Evolutionary conservation across 2,797 vertebrate genomes (phyloP).

Genomic region (Sebastes flavidus): DNA sequence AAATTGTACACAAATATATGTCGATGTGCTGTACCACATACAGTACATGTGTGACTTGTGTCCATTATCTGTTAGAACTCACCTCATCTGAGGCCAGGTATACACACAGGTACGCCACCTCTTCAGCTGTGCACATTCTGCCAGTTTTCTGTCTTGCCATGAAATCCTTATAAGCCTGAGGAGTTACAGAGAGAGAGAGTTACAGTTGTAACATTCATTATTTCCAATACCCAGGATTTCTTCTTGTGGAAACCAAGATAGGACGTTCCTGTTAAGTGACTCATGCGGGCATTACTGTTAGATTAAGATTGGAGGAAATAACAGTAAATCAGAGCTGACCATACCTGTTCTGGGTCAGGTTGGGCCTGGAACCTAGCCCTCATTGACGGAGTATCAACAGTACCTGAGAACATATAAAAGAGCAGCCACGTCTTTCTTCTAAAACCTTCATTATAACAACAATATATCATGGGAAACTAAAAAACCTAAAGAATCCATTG

Average conservation of each 20-base stretch:
- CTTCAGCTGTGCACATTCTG: constrained; percentile 82
- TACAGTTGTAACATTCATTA: not conserved
- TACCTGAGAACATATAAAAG: constrained; percentile 80
- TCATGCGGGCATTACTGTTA: not conserved
- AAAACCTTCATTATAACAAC: not conserved
- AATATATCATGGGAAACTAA: not conserved
- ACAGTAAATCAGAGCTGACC: not conserved
- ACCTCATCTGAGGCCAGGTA: constrained; percentile 97
- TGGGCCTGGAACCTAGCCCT: constrained; percentile 89
- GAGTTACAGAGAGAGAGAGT: not conserved
- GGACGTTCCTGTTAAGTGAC: not conserved
- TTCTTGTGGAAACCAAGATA: not conserved
- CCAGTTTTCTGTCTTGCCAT: too few species aligned
- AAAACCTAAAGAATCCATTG: too few species aligned
- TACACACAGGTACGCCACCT: constrained; percentile 92
- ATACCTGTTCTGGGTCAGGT: constrained; percentile 91
- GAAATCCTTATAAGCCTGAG: constrained; percentile 80
- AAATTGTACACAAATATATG: too few species aligned
- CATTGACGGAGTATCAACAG: constrained; percentile 94
- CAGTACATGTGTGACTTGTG: not conserved
- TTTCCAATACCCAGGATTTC: not conserved
- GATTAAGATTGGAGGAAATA: not conserved
- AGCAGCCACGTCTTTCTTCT: not conserved
- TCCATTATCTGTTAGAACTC: constrained; percentile 39
- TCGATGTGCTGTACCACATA: not conserved